Evolutionary conservation across 2,888 invertebrate species (phyloP).

Genomic region (Lamproptera curius): DNA sequence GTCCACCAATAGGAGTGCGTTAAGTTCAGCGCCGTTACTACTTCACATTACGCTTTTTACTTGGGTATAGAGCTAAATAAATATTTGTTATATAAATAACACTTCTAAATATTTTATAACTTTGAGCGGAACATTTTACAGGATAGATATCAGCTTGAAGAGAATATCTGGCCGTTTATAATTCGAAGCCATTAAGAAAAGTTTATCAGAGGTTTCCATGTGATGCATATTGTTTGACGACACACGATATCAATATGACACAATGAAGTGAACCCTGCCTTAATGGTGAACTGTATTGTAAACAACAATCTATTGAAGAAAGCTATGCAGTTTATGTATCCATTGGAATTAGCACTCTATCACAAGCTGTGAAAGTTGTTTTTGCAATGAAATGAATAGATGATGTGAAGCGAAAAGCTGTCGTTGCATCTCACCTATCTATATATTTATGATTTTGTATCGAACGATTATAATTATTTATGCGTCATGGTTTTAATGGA

Average conservation of each 20-base stretch:
- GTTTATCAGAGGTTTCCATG: too few species aligned
- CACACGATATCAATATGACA: constrained; percentile 12
- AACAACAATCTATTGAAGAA: constrained; percentile 7
- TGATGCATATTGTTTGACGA: constrained; percentile 12
- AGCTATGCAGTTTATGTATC: background rate
- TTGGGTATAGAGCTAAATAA: too few species aligned
- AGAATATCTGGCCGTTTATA: too few species aligned
- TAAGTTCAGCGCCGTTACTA: too few species aligned
- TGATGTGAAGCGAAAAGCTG: constrained; percentile 3
- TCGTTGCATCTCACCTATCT: constrained; percentile 6
- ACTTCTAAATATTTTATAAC: too few species aligned
- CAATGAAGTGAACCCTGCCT: constrained; percentile 12
- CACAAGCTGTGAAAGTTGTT: background rate
- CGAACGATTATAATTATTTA: constrained; percentile 16
- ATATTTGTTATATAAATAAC: too few species aligned
- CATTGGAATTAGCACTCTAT: background rate
- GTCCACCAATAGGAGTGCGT: too few species aligned
- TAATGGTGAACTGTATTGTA: constrained; percentile 12
- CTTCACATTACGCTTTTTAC: too few species aligned
- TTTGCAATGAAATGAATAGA: background rate
- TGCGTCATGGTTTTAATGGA: constrained; percentile 14
- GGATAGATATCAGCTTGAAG: too few species aligned
- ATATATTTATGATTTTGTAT: constrained; percentile 14
- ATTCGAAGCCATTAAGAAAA: too few species aligned
- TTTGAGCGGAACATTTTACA: too few species aligned